A percentile compares a stretch with the other conserved stretches of the same genome.
Conservation (phyloP, 2,888 invertebrate genomes). For the Colostygia pectinataria region DNA sequence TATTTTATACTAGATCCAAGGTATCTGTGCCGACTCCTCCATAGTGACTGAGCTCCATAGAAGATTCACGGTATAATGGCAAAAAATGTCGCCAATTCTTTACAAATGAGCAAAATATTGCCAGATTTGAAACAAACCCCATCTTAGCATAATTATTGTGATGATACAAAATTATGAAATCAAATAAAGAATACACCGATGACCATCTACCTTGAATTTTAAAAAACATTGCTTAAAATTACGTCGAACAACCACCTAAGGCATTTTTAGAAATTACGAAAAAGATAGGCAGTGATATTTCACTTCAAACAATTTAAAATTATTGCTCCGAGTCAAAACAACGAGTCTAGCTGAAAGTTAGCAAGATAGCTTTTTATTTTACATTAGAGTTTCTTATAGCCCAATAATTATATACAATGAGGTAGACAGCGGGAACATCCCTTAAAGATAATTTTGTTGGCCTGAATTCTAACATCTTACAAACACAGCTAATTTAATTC, state of each 20-base stretch:
- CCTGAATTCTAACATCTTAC: conserved; percentile 47
- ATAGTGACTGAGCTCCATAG: too few relatives aligned
- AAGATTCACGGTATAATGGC: conserved; percentile 1
- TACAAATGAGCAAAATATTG: conserved; percentile 3
- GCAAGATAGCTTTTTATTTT: conserved; percentile 45
- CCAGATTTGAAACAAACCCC: neutral
- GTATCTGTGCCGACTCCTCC: neutral
- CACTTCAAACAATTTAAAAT: conserved; percentile 48
- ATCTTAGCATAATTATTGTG: conserved; percentile 21
- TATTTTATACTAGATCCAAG: too few relatives aligned
- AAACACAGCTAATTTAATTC: conserved; percentile 24
- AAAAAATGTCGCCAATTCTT: neutral
- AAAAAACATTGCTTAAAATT: conserved; percentile 36
- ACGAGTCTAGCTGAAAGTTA: conserved; percentile 54
- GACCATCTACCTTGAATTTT: conserved; percentile 30
- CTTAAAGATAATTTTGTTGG: conserved; percentile 67
- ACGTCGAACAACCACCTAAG: conserved; percentile 44
- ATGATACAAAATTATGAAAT: conserved; percentile 23
- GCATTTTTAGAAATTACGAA: conserved; percentile 40
- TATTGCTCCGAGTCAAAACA: conserved; percentile 65
- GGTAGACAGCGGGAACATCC: conserved; percentile 73
- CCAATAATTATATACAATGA: conserved; percentile 79
- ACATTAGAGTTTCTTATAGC: conserved; percentile 57
- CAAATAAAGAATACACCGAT: conserved; percentile 9
- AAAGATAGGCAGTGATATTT: conserved; percentile 38